Percentiles rank a stretch among this genome's conserved stretches.
phyloP scores from a whole-genome alignment of 1,140 invertebrate genomes.

The Brachionus rotundiformis region DNA sequence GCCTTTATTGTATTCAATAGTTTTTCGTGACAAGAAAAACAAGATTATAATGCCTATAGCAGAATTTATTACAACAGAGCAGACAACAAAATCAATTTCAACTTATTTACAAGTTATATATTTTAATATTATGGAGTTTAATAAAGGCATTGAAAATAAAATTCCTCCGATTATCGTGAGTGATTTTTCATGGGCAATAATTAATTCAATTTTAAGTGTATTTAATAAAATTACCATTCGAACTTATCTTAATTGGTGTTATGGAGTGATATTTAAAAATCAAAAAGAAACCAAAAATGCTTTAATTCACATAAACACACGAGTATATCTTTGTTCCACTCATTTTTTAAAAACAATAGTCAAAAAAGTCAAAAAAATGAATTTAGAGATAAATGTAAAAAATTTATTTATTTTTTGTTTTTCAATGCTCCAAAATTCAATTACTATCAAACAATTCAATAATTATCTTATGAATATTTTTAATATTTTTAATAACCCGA shows the following conservation, averaged over 20 bases:
- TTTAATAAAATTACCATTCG: not conserved
- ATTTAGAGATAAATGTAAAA: not conserved
- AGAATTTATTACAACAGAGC: not conserved
- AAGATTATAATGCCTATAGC: not conserved
- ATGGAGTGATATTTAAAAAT: not conserved
- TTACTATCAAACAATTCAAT: not conserved
- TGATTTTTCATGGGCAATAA: not conserved
- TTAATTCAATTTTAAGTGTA: not conserved
- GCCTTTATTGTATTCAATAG: not conserved
- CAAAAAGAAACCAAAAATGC: not conserved
- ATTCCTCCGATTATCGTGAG: not conserved
- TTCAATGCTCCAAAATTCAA: constrained; percentile 17
- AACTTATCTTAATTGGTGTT: not conserved
- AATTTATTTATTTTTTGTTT: not conserved
- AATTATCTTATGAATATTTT: not conserved
- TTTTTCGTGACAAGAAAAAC: not conserved
- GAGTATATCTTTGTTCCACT: not conserved
- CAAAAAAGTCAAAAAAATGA: not conserved
- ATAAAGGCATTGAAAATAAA: not conserved
- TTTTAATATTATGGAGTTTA: not conserved
- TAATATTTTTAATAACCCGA: not conserved
- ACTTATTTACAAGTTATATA: not conserved
- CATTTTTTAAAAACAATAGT: constrained; percentile 1
- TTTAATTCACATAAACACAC: not conserved
- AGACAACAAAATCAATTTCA: not conserved